phyloP scores from a whole-genome alignment of 2,888 invertebrate species.

The Lithophane leautieri region DNA sequence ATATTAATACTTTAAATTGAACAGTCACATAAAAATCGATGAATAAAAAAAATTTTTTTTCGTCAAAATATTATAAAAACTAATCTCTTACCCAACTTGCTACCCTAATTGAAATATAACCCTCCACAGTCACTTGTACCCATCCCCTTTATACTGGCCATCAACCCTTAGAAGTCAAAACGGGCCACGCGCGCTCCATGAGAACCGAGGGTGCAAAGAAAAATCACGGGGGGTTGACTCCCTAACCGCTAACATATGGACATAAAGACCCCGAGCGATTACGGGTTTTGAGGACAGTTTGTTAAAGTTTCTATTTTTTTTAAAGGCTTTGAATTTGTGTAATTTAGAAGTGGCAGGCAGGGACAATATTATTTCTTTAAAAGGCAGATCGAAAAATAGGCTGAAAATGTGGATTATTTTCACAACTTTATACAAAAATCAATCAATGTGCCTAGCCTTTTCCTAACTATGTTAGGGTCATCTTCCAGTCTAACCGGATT shows the following conservation, averaged over 20 bases:
- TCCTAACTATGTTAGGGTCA: no score
- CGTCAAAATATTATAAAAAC: constrained; percentile 9
- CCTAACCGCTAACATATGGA: constrained; percentile 69
- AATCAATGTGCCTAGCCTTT: no score
- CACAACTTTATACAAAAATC: no score
- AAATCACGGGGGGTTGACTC: constrained; percentile 62
- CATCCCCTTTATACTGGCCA: constrained; percentile 61
- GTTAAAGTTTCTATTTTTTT: constrained; percentile 13
- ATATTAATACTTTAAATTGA: neutral
- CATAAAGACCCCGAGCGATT: constrained; percentile 60
- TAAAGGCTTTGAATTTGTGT: no score
- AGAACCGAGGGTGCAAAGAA: constrained; percentile 70
- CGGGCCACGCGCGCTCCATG: constrained; percentile 71
- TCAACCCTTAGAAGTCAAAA: constrained; percentile 66
- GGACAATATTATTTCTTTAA: no score
- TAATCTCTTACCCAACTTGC: neutral
- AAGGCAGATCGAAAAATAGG: no score
- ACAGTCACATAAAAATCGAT: neutral
- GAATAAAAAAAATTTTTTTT: neutral
- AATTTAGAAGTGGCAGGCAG: no score
- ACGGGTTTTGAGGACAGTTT: constrained; percentile 46
- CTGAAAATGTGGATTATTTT: no score
- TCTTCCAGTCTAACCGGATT: no score
- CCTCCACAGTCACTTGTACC: constrained; percentile 51
- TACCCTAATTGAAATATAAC: constrained; percentile 67